A percentile compares a stretch with the other conserved stretches of the same genome.
These are phyloP conservation scores for Hybognathus amarus DNA, from an alignment of 2,797 vertebrate species.

Conservation along the genomic window DNA sequence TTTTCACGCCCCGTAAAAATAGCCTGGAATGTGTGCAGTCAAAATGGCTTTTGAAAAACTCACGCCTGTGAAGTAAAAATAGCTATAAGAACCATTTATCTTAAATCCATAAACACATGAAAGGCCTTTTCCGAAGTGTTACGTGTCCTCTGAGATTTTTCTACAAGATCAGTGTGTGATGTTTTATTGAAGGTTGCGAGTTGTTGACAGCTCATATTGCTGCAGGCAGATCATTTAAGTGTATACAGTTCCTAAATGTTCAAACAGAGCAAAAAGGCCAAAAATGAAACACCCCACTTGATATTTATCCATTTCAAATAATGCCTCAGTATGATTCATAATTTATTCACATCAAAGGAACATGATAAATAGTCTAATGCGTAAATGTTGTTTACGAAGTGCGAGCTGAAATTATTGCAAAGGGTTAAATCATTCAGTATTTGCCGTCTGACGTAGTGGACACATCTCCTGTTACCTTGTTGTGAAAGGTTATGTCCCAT, in stretches of 20 bases:
- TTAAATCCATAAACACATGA: conserved; percentile 71
- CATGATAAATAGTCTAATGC: not conserved
- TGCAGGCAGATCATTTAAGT: conserved; percentile 24
- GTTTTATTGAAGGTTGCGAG: conserved; percentile 25
- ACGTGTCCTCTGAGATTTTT: conserved; percentile 62
- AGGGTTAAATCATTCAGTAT: conserved; percentile 67
- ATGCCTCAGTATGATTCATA: not conserved
- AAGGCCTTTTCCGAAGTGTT: conserved; percentile 62
- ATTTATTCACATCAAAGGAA: not conserved
- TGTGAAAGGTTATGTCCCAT: conserved; percentile 18
- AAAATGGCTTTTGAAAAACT: conserved; percentile 67
- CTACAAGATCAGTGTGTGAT: conserved; percentile 53
- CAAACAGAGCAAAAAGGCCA: not conserved
- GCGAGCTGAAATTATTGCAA: conserved; percentile 62
- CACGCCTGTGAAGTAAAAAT: conserved; percentile 69
- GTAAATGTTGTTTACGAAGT: conserved; percentile 29
- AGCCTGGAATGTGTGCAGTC: conserved; percentile 72
- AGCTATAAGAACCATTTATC: conserved; percentile 64
- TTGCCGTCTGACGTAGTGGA: conserved; percentile 63
- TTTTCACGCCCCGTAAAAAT: conserved; percentile 65
- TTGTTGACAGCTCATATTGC: conserved; percentile 65
- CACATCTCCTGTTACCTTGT: conserved; percentile 70
- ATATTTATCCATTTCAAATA: not conserved
- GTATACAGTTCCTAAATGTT: not conserved
- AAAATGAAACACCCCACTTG: not conserved